Percentiles rank a stretch among this genome's conserved stretches.
These are phyloP conservation scores for Poecilia gillii DNA, from an alignment of 2,797 vertebrate genomes.

Conservation along the genomic window DNA sequence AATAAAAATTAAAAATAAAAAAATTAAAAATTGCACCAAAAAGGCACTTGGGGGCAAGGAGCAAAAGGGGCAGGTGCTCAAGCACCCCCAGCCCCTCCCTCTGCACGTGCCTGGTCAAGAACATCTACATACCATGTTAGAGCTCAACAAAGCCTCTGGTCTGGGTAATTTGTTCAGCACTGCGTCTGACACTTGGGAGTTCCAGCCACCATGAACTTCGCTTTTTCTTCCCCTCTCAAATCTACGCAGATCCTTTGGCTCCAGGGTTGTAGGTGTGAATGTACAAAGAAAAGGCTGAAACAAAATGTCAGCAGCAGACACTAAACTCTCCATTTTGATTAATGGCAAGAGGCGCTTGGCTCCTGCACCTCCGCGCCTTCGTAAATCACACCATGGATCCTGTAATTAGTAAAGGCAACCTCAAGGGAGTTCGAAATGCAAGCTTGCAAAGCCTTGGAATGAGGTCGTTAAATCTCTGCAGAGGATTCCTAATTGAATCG, in stretches of 20 bases:
- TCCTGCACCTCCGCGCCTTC: conserved; percentile 39
- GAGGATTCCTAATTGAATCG: conserved; percentile 44
- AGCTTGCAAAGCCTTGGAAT: conserved; percentile 47
- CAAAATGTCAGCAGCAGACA: conserved; percentile 39
- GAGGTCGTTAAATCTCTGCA: conserved; percentile 51
- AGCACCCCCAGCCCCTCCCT: no score
- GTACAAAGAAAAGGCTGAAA: conserved; percentile 30
- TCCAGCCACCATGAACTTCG: conserved; percentile 13
- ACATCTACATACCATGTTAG: conserved; percentile 17
- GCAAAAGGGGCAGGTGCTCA: no score
- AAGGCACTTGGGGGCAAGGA: no score
- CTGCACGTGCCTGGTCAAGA: neutral
- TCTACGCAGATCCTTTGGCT: conserved; percentile 23
- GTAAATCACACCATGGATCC: conserved; percentile 68
- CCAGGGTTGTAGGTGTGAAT: conserved; percentile 32
- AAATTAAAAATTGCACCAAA: no score
- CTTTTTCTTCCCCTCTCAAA: conserved; percentile 14
- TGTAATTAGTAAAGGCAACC: conserved; percentile 54
- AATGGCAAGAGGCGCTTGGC: conserved; percentile 40
- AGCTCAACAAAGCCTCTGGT: conserved; percentile 25
- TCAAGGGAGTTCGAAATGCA: conserved; percentile 32
- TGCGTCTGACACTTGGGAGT: conserved; percentile 25
- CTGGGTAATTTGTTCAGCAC: conserved; percentile 33
- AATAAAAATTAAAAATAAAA: no score
- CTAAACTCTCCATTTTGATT: conserved; percentile 55